phyloP scores from a whole-genome alignment of 2,888 invertebrate genomes.

The Leptura quadrifasciata region DNA sequence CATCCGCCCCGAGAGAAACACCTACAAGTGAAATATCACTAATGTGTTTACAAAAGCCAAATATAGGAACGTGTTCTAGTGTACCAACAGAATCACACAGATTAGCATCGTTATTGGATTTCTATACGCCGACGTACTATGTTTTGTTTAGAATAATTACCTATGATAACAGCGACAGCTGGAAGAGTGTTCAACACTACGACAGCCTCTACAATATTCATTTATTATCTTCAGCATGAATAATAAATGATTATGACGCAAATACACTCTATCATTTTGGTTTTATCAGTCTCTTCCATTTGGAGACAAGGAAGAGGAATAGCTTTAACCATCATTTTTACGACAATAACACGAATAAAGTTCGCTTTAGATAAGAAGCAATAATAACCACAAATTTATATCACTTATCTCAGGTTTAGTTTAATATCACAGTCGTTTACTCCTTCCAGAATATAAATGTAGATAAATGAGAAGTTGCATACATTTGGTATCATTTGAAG shows the following conservation, averaged over 20 bases:
- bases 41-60: slow-evolving; percentile 37
- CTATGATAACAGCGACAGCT: slow-evolving; percentile 14
- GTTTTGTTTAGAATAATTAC: slow-evolving; percentile 33
- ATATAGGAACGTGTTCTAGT: slow-evolving; percentile 20
- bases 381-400: slow-evolving; percentile 7
- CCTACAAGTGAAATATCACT: slow-evolving; percentile 26
- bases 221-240: slow-evolving; percentile 9
- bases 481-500: background rate
- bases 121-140: slow-evolving; percentile 6
- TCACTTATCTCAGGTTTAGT: background rate
- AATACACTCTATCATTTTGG: slow-evolving; percentile 2
- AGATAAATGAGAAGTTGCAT: background rate
- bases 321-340: slow-evolving; percentile 4
- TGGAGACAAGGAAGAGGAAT: slow-evolving; percentile 11
- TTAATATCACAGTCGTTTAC: background rate
- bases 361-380: slow-evolving; percentile 5
- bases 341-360: background rate
- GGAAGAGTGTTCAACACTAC: slow-evolving; percentile 8
- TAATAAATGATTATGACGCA: slow-evolving; percentile 12
- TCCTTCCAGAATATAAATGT: background rate
- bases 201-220: slow-evolving; percentile 3
- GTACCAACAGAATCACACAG: background rate
- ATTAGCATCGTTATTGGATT: slow-evolving; percentile 44
- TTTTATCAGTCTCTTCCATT: background rate
- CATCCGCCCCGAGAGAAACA: slow-evolving; percentile 30